phyloP scores from a whole-genome alignment of 2,113 vertebrate genomes.

The Nothobranchius kuhntae region DNA sequence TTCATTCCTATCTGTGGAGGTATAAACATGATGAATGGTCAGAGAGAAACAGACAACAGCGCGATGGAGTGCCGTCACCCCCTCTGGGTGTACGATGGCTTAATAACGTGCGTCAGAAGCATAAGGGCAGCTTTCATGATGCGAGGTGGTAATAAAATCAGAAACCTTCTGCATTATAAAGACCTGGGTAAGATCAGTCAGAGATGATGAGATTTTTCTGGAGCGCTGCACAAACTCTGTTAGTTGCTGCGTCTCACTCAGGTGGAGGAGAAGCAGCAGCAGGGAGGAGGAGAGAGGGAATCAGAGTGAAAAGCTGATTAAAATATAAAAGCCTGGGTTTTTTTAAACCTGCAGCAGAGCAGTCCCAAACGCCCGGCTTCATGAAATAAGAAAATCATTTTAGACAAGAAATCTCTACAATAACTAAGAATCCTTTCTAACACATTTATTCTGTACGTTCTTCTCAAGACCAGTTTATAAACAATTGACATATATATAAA shows the following conservation, averaged over 20 bases:
- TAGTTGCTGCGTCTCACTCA: slow-evolving; percentile 2
- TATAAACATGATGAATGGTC: slow-evolving; percentile 74
- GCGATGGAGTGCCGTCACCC: slow-evolving; percentile 30
- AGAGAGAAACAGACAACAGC: slow-evolving; percentile 43
- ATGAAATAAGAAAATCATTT: slow-evolving; percentile 9
- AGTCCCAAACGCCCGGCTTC: slow-evolving; percentile 14
- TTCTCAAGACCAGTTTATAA: background rate
- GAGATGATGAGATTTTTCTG: slow-evolving; percentile 26
- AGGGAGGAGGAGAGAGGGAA: background rate
- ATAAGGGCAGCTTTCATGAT: slow-evolving; percentile 49
- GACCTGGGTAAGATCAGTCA: slow-evolving; percentile 29
- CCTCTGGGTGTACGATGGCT: slow-evolving; percentile 44
- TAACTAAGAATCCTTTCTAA: background rate
- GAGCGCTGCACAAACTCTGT: slow-evolving; percentile 2
- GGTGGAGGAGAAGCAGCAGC: background rate
- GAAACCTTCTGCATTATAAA: slow-evolving; percentile 45
- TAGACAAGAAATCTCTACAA: too few relatives aligned
- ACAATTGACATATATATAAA: background rate
- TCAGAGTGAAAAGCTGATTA: background rate
- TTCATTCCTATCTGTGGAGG: slow-evolving; percentile 75
- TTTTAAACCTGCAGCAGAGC: slow-evolving; percentile 1
- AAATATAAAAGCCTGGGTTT: background rate
- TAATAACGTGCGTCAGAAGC: slow-evolving; percentile 59
- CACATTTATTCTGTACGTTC: too few relatives aligned
- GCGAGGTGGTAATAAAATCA: slow-evolving; percentile 16